Conservation (phyloP, 2,113 vertebrate species). For the Aviceda subcristata region DNA sequence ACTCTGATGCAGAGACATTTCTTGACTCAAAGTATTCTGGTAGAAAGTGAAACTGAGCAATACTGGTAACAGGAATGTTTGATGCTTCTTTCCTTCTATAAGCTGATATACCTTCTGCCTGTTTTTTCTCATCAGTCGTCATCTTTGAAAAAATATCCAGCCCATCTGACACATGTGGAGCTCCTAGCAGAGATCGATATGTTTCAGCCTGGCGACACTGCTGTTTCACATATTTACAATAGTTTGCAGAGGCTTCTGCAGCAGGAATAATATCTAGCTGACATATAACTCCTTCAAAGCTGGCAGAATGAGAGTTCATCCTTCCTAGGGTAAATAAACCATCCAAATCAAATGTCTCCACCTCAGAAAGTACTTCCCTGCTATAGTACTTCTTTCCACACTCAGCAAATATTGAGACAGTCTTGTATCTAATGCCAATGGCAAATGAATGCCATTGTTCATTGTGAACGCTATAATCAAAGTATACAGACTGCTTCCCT, state of each 20-base stretch:
- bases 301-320: constrained; percentile 83
- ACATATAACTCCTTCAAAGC: constrained; percentile 89
- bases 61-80: background rate
- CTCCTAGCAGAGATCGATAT: constrained; percentile 70
- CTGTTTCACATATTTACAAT: constrained; percentile 89
- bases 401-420: constrained; percentile 81
- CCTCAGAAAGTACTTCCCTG: constrained; percentile 74
- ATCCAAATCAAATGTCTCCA: constrained; percentile 73
- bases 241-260: constrained; percentile 84
- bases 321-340: constrained; percentile 87
- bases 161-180: background rate
- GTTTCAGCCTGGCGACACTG: constrained; percentile 86
- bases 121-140: background rate
- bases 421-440: constrained; percentile 74
- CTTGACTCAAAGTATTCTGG: constrained; percentile 1
- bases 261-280: constrained; percentile 93
- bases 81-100: background rate
- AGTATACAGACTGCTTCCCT: constrained; percentile 82
- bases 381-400: constrained; percentile 83
- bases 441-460: constrained; percentile 86
- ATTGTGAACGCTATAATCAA: constrained; percentile 86
- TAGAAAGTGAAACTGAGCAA: background rate
- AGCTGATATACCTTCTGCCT: background rate
- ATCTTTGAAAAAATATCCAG: background rate
- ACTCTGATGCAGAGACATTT: constrained; percentile 35